These are phyloP conservation scores for Rotaria magnacalcarata DNA, from an alignment of 2,888 invertebrate species.

Conservation along the genomic window DNA sequence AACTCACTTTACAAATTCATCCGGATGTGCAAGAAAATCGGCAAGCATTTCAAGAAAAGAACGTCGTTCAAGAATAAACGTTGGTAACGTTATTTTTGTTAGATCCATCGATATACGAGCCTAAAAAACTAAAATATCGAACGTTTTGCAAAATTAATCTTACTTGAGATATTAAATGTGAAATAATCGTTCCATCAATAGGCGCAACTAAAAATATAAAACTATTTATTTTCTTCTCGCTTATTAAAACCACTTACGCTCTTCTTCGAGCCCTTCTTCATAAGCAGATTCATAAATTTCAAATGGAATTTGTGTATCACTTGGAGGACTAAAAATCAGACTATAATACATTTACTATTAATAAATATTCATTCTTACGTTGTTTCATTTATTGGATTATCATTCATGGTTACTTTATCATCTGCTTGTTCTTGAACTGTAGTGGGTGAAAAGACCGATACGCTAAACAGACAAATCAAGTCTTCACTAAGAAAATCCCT, in stretches of 20 bases:
- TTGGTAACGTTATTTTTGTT: conserved; percentile 94
- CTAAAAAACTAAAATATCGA: background rate
- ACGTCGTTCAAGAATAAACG: conserved; percentile 92
- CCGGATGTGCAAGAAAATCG: conserved; percentile 98
- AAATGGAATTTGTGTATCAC: background rate
- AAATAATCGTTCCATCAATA: conserved; percentile 67
- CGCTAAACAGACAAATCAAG: background rate
- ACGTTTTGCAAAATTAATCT: background rate
- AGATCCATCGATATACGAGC: conserved; percentile 88
- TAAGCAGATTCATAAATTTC: background rate
- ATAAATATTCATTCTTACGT: background rate
- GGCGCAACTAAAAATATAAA: conserved; percentile 10
- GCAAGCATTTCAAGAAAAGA: conserved; percentile 99
- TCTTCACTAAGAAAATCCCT: background rate
- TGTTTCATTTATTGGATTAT: background rate
- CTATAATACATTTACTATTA: background rate
- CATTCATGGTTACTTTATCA: too few species aligned
- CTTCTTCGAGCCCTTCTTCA: conserved; percentile 19
- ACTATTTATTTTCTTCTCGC: background rate
- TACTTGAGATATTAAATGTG: conserved; percentile 83
- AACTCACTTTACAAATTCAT: conserved; percentile 78
- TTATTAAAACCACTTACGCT: conserved; percentile 22
- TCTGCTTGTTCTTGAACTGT: too few species aligned
- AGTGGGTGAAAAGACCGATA: background rate
- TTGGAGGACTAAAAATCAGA: background rate